Base-by-base conservation (phyloP, 2,888 invertebrate genomes). In the Phanerotoma sp. region DNA sequence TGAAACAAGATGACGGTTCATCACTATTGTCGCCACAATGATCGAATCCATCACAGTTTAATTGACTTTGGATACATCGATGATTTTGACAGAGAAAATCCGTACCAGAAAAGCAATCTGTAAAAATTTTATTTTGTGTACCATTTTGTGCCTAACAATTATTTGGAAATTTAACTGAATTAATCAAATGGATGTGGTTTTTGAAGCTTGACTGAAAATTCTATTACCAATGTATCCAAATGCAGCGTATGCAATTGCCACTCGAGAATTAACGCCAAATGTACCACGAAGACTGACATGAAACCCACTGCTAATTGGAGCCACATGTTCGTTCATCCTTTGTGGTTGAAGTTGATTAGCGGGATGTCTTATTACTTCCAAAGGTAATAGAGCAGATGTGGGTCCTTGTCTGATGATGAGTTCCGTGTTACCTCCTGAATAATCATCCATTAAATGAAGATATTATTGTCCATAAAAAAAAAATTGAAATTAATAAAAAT, bases 1-100 rank as follows among this genome's bases (percentile, higher is more conserved):
- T 74, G 47, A 81, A 81, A 62, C 87, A 88, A 44, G 83, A 80
- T 1, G 80, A 74, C 1, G 83, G 82, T 71, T 88, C 88, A 71
- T 88, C 88, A 62, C 85, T 86, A 58, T 82, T 82, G 70, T 88
- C 88, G 0, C 88, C 89, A 64, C 89, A 89, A 64, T 89, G 87
- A 75, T 89, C 87, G 63, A 87, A 86, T 6, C 87, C 87, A 72
- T 90, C 89, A 70, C 89, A 89, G 51, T 84, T 83, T 32, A 89
- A 74, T 20, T 84, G 81, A 44, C 80, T 80, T 1, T 86, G 83
- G 64, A 88, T 85, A 70, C 89, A 89, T 54, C 87, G 81, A 64
- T 85, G 83, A 70, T 89, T 89, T 52, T 83, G 81, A 62, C 89
- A 89, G 15, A 86, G 78, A 66, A 86, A 88, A 67, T 89, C 87